phyloP scores from a whole-genome alignment of 2,797 vertebrate species.

The Artibeus lituratus region DNA sequence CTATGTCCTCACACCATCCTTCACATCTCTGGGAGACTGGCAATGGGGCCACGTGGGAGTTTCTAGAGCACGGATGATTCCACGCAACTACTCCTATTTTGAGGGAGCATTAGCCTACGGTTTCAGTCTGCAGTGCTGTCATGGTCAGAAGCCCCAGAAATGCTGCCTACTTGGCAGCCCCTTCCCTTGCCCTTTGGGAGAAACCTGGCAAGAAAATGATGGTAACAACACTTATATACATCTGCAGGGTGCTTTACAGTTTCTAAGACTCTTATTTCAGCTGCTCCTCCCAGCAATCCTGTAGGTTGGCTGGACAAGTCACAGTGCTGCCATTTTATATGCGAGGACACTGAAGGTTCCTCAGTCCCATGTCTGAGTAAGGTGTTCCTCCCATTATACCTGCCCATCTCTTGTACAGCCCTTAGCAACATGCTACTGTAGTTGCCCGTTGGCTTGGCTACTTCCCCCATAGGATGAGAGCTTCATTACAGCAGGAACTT shows the following conservation, averaged over 20 bases:
- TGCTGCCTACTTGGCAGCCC: background rate
- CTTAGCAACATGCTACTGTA: background rate
- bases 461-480: background rate
- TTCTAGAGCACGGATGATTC: background rate
- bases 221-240: background rate
- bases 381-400: rapidly evolving
- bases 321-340: background rate
- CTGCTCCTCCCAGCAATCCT: background rate
- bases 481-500: background rate
- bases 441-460: background rate
- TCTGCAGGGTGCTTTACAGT: background rate
- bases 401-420: background rate
- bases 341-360: background rate
- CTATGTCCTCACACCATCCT: too few species aligned
- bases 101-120: background rate
- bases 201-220: background rate
- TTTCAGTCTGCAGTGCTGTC: background rate
- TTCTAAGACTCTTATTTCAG: background rate
- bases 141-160: background rate
- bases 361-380: background rate
- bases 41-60: background rate
- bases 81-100: background rate
- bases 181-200: background rate
- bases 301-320: background rate
- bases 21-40: background rate